Conservation (phyloP, 2,888 invertebrate species). For the Lydus trimaculatus region DNA sequence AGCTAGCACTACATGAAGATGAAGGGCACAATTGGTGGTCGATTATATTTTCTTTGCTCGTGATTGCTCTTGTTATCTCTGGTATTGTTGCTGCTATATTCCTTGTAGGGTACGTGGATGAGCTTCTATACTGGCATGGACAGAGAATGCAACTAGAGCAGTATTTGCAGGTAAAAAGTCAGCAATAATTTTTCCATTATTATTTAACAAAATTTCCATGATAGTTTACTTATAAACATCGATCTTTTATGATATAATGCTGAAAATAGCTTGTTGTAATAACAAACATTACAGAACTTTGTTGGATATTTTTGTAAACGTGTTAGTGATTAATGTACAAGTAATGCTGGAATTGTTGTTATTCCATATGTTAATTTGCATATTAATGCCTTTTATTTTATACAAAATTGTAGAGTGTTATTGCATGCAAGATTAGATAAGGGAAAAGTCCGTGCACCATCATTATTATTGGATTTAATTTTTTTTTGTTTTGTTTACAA, state of each 20-base stretch:
- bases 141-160: constrained; percentile 86
- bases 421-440: constrained; percentile 4
- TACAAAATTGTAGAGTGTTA: neutral
- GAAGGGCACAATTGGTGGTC: constrained; percentile 92
- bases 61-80: constrained; percentile 85
- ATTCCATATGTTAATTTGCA: neutral
- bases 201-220: neutral
- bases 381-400: constrained; percentile 1
- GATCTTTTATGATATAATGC: neutral
- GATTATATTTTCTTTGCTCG: constrained; percentile 85
- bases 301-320: neutral
- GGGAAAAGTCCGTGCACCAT: neutral
- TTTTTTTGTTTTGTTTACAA: neutral
- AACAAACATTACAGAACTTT: neutral
- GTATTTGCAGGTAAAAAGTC: constrained; percentile 76
- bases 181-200: no score
- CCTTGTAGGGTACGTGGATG: constrained; percentile 89
- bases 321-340: neutral
- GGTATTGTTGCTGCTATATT: constrained; percentile 90
- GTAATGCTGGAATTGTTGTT: neutral
- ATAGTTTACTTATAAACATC: neutral
- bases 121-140: constrained; percentile 88
- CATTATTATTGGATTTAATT: neutral
- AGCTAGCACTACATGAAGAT: constrained; percentile 75
- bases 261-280: neutral